Evolutionary conservation across 1,140 invertebrate genomes (phyloP), one percentile per base, ranked within the genome.

Genomic region (Drosophila mayri): DNA sequence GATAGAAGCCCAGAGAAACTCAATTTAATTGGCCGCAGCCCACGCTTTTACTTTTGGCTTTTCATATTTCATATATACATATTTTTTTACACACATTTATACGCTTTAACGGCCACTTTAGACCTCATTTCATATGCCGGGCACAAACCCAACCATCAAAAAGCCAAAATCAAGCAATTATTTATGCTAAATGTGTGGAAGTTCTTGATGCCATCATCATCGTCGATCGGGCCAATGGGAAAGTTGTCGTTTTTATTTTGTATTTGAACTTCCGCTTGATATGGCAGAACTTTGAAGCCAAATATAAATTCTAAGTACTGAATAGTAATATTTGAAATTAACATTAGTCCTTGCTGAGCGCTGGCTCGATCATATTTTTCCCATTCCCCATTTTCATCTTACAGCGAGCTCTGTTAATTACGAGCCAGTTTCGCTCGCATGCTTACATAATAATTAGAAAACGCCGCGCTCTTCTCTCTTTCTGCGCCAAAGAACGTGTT

Each of bases 401-500:
- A 87, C 80, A 88, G 71, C 88, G 80, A 70, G 67, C 47, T 52
- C 60, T 58, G 68, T 76, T 88, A 76, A 77, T 80, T 80, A 80
- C 59, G 58, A 41, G 67, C 84, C 72, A 84, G 85, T 84, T 88
- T 83, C 68, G 75, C 72, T 88, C 71, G 86, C 85, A 90, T 90
- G 86, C 85, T 90, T 90, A 90, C 81, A 90, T 90, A 90, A 90
- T 90, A 90, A 90, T 76, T 85, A 90, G 77, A 78, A 81, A 70
- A 71, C 46, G 60, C 38, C 20, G 30, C 28, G 30, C 25, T 67
- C 57, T 49, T 32, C 41, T 57, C 41, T 49, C 46, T 79, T 62
- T 44, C 38, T 38, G 40, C 66, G 70, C 40, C 16, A 49, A 76
- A 90, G 85, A 90, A 84, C 85, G 85, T 85, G 85, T 88, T 90